Evolutionary conservation across 1,140 invertebrate species (phyloP), one percentile per base, ranked within the genome.

Genomic region (Manduca sexta): DNA sequence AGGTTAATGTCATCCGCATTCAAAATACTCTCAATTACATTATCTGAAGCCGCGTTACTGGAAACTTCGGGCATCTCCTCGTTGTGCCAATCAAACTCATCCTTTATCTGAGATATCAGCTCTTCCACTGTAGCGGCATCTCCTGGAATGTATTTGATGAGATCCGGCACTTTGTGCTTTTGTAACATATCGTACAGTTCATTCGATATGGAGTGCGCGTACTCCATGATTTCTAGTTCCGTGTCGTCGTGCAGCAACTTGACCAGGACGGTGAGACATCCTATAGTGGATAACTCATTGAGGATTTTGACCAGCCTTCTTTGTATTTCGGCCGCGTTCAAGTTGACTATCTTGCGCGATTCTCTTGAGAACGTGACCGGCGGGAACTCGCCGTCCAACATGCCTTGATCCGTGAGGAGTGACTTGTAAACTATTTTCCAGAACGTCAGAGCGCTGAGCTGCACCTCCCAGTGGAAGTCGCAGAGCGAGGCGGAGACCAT

Each of bases 391-490:
- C 92, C 91, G 64, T 95, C 93, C 1, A 94, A 88, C 91, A 94
- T 93, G 18, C 93, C 93, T 79, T 94, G 92, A 64, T 93, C 88
- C 0, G 82, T 88, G 1, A 94, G 69, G 52, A 91, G 86, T 1
- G 88, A 87, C 11, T 88, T 80, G 11, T 93, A 91, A 11, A 92
- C 90, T 16, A 89, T 74, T 31, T 87, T 86, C 93, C 93, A 95
- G 55, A 92, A 94, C 38, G 89, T 78, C 0, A 95, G 63, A 0
- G 91, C 91, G 41, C 88, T 90, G 0, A 91, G 61, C 72, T 93
- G 93, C 0, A 94, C 93, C 74, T 94, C 93, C 92, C 93, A 93
- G 61, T 94, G 91, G 35, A 94, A 88, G 76, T 94, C 93, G 3
- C 87, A 86, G 0, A 91, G 81, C 5, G 91, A 90, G 7, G 91